Evolutionary conservation across 2,888 invertebrate genomes (phyloP), one percentile per base, ranked within the genome.

Genomic region (Tuberolachnus salignus): DNA sequence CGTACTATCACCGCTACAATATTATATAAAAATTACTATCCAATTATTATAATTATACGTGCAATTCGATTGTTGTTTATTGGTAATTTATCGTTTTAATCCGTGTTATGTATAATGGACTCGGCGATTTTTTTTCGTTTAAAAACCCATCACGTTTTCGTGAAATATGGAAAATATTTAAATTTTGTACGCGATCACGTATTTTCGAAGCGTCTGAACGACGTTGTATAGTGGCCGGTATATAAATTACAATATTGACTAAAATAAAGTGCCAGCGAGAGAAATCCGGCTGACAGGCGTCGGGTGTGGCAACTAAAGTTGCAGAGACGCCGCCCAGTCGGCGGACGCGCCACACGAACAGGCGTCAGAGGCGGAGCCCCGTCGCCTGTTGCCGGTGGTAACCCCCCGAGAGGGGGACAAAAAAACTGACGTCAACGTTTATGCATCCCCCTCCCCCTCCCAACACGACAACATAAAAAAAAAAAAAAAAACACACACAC

Each of bases 331-430:
- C 78, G 67, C 67, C 69, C 69, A 67, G 34, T 19, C 42, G 13
- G 46, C 34, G 19, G 59, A 34, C 26, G 21, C 42, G 34, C 51
- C 67, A 61, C 59, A 23, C 59, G 49, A 67, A 59, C 69, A 78
- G 75, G 75, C 75, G 75, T 67, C 66, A 67, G 67, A 75, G 78
- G 78, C 78, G 78, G 69, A 69, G 78, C 23, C 9, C 49, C 8
- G 69, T 51, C 16, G 14, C 57, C n/a, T 59, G 69, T 78, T 61
- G 78, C 69, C 53, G 42, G 19, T 51, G 59, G 78, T 78, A 16
- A 78, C 78, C 55, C 49, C 26, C 55, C 71, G 6, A 6, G 55
- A 57, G 71, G 46, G 19, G 49, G 2, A 44, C n/a, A 13, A 71
- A 16, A 57, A 51, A 57, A 6, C 57, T 46, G n/a, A 46, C 34